Conservation (phyloP, 2,888 invertebrate species). For the Pollenia griseotomentosa region DNA sequence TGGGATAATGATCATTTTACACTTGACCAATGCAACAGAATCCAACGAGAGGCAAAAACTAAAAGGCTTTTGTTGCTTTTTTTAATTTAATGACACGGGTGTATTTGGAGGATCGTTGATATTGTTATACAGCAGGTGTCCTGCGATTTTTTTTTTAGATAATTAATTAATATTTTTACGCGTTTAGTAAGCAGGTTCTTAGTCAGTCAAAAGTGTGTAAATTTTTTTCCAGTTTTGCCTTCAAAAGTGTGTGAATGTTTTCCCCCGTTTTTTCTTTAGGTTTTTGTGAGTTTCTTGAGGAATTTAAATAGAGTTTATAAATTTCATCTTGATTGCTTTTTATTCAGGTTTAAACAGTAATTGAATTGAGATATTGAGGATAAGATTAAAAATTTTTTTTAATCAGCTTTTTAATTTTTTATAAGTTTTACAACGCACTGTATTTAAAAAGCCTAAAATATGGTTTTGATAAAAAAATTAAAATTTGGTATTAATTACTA, state of each 20-base stretch:
- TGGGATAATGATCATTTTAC: constrained; percentile 41
- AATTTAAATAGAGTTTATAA: constrained; percentile 51
- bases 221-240: neutral
- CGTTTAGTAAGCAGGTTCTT: constrained; percentile 49
- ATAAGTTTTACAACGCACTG: too few relatives aligned
- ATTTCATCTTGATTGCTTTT: neutral
- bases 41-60: constrained; percentile 9
- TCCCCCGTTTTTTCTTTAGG: neutral
- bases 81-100: constrained; percentile 44
- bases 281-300: neutral
- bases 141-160: constrained; percentile 15
- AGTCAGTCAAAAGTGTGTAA: neutral
- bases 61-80: constrained; percentile 28
- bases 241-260: neutral
- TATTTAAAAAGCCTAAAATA: too few relatives aligned
- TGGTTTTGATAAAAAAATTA: too few relatives aligned
- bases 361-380: neutral
- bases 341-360: neutral
- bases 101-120: constrained; percentile 26
- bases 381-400: too few relatives aligned
- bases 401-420: too few relatives aligned
- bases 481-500: too few relatives aligned
- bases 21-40: constrained; percentile 41
- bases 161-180: constrained; percentile 68
- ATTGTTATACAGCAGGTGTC: constrained; percentile 51